phyloP scores from a whole-genome alignment of 2,797 vertebrate genomes.

The Crocidura indochinensis region DNA sequence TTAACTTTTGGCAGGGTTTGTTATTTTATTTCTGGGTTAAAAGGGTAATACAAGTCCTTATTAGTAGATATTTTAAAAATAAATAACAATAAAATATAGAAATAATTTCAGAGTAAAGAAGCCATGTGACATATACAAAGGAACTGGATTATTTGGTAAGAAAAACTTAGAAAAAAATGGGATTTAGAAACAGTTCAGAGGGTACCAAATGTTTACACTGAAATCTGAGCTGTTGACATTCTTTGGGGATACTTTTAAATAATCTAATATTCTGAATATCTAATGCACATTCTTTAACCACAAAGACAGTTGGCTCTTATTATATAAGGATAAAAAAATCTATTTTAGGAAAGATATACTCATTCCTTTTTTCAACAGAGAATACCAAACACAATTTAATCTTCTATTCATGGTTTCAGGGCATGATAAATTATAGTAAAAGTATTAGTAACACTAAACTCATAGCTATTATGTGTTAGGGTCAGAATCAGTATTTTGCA shows the following conservation, averaged over 20 bases:
- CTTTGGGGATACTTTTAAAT: slow-evolving; percentile 20
- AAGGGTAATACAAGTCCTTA: slow-evolving; percentile 25
- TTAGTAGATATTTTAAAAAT: slow-evolving; percentile 55
- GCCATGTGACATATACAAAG: neutral
- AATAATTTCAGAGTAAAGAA: neutral
- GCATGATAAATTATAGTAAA: neutral
- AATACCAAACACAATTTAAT: neutral
- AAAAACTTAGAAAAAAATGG: neutral
- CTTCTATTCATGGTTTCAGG: neutral
- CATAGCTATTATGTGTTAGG: neutral
- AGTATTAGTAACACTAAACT: neutral
- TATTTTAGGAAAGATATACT: slow-evolving; percentile 34
- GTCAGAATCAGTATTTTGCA: neutral
- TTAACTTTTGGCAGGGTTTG: neutral
- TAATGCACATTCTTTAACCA: slow-evolving; percentile 3
- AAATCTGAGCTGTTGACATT: neutral
- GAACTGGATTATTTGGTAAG: neutral
- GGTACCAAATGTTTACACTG: neutral
- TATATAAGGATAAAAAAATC: slow-evolving; percentile 25
- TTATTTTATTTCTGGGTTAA: slow-evolving; percentile 27
- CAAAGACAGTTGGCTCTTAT: neutral
- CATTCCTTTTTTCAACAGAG: neutral
- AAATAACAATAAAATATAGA: too few species aligned
- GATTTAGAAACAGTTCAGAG: slow-evolving; percentile 21
- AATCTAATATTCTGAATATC: slow-evolving; percentile 8